Evolutionary conservation across 2,113 vertebrate species (phyloP).

Genomic region (Urocynchramus pylzowi): DNA sequence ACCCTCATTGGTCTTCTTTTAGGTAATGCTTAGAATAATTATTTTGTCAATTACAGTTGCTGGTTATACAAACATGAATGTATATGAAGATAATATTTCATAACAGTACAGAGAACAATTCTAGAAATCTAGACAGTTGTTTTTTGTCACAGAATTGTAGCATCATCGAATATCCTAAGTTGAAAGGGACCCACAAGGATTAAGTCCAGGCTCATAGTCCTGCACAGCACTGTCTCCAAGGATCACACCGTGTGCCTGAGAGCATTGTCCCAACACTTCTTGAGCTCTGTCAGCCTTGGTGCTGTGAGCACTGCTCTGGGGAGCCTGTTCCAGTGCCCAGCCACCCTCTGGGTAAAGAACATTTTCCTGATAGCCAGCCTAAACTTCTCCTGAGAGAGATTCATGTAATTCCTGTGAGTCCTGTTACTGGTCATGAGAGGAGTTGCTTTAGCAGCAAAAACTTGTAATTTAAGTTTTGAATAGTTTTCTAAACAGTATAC

Average conservation of each 20-base stretch:
- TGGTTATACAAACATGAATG: not conserved
- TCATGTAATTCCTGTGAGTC: not conserved
- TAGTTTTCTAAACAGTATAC: not conserved
- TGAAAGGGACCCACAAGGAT: not conserved
- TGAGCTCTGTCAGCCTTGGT: not conserved
- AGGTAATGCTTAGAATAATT: not conserved
- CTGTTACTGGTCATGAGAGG: not conserved
- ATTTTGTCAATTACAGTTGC: not conserved
- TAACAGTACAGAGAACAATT: not conserved
- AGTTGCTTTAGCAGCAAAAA: not conserved
- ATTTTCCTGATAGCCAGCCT: not conserved
- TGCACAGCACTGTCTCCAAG: not conserved
- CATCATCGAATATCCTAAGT: not conserved
- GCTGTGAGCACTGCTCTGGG: not conserved
- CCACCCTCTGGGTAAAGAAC: not conserved
- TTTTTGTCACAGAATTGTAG: not conserved
- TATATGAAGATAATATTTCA: not conserved
- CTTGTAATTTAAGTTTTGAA: not conserved
- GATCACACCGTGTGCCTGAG: not conserved
- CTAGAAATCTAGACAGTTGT: not conserved
- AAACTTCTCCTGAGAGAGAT: not conserved
- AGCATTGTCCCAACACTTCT: too few species aligned
- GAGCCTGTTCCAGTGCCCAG: not conserved
- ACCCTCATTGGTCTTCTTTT: not conserved
- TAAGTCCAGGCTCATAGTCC: rapidly evolving